These are phyloP conservation scores for Caranx ignobilis DNA, from an alignment of 2,113 vertebrate genomes.

Conservation along the genomic window DNA sequence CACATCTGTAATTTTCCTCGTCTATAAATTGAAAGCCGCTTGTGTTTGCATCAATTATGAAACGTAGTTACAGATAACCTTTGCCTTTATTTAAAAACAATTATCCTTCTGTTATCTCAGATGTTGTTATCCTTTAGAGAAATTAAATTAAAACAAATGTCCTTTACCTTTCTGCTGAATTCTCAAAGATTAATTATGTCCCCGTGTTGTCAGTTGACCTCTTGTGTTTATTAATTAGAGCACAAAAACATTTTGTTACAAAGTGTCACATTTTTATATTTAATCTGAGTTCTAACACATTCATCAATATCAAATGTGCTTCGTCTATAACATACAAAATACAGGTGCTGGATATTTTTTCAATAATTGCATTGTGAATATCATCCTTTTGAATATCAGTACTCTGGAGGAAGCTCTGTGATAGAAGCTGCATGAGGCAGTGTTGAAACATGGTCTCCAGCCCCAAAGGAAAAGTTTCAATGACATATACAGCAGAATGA, in stretches of 20 bases:
- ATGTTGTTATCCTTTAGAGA: slow-evolving; percentile 10
- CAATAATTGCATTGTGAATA: not conserved
- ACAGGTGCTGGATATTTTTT: not conserved
- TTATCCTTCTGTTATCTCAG: slow-evolving; percentile 31
- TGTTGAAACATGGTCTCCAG: slow-evolving; percentile 9
- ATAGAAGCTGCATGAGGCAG: slow-evolving; percentile 16
- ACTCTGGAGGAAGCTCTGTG: not conserved
- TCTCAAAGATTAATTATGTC: not conserved
- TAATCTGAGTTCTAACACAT: not conserved
- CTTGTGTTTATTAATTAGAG: not conserved
- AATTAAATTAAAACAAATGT: slow-evolving; percentile 18
- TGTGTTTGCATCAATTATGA: slow-evolving; percentile 11
- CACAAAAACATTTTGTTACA: not conserved
- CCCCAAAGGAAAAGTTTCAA: slow-evolving; percentile 35
- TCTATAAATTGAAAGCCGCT: slow-evolving; percentile 9
- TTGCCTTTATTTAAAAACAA: slow-evolving; percentile 17
- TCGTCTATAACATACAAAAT: slow-evolving; percentile 3
- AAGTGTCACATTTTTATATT: not conserved
- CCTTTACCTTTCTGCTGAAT: not conserved
- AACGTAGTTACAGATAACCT: slow-evolving; percentile 12
- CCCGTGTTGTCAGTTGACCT: not conserved
- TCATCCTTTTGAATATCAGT: not conserved
- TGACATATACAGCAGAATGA: slow-evolving; percentile 46
- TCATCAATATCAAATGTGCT: not conserved
- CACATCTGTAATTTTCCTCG: not conserved